Conservation (phyloP, 2,888 invertebrate species). For the Phortica okadai region DNA sequence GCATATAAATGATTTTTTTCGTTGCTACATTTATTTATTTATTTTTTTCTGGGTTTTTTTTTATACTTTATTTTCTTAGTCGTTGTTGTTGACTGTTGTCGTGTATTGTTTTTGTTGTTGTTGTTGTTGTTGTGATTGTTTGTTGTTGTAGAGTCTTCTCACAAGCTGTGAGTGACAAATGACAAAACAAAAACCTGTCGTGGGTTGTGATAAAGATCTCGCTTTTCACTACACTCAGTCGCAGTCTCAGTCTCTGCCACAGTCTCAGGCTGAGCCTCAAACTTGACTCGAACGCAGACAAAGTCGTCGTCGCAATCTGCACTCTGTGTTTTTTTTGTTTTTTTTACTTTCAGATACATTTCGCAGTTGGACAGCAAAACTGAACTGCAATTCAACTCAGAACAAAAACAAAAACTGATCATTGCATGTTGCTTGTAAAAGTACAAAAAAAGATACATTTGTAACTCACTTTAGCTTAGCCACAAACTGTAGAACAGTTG, state of each 20-base stretch:
- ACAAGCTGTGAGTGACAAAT: conserved; percentile 75
- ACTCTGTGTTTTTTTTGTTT: background rate
- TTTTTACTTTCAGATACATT: conserved; percentile 26
- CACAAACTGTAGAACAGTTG: background rate
- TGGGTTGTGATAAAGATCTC: conserved; percentile 70
- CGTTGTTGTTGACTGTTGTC: conserved; percentile 40
- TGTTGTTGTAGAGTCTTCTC: conserved; percentile 37
- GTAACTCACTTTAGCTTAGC: background rate
- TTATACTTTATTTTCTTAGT: conserved; percentile 31
- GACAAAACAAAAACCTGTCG: conserved; percentile 76
- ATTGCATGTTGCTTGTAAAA: background rate
- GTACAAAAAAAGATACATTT: background rate
- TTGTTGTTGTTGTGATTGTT: conserved; percentile 42
- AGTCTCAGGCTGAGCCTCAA: background rate
- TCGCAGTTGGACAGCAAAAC: background rate
- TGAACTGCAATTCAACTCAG: background rate
- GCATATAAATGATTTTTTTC: conserved; percentile 66
- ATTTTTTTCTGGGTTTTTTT: conserved; percentile 26
- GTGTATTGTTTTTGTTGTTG: conserved; percentile 43
- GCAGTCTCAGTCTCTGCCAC: conserved; percentile 10
- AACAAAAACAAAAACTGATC: background rate
- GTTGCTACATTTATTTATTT: conserved; percentile 42
- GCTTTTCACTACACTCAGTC: conserved; percentile 57
- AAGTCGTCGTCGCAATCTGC: background rate
- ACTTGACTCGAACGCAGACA: background rate